phyloP scores from a whole-genome alignment of 1,140 invertebrate species.

The Bemisia tabaci region DNA sequence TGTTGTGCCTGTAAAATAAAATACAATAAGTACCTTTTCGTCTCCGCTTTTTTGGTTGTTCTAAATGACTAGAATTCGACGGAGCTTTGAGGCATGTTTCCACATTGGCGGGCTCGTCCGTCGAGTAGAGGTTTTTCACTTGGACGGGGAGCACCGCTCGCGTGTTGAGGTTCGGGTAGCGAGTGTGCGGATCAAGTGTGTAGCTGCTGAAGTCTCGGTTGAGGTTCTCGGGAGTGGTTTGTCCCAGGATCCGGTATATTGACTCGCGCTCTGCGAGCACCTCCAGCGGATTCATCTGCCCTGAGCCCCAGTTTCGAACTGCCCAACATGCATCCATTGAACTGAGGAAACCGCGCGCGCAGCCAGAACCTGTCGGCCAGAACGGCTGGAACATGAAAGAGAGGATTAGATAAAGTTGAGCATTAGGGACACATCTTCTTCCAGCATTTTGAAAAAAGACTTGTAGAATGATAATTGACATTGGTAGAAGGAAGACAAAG shows the following conservation, averaged over 20 bases:
- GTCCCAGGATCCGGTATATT: slow-evolving; percentile 76
- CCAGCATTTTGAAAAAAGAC: too few relatives aligned
- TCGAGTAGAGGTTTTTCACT: slow-evolving; percentile 42
- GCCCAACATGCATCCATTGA: slow-evolving; percentile 95
- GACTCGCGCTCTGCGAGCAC: slow-evolving; percentile 89
- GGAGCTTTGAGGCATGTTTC: slow-evolving; percentile 31
- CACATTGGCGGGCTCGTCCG: slow-evolving; percentile 39
- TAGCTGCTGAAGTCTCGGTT: slow-evolving; percentile 77
- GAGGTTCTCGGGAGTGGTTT: slow-evolving; percentile 93
- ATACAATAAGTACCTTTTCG: slow-evolving; percentile 37
- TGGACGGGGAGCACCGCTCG: slow-evolving; percentile 49
- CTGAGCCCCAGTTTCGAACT: slow-evolving; percentile 67
- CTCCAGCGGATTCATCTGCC: slow-evolving; percentile 49
- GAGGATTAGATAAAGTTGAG: neutral
- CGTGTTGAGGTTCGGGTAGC: slow-evolving; percentile 41
- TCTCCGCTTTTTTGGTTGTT: slow-evolving; percentile 46
- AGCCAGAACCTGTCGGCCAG: slow-evolving; percentile 96
- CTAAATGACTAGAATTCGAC: slow-evolving; percentile 25
- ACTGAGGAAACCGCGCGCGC: slow-evolving; percentile 90
- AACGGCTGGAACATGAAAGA: slow-evolving; percentile 55
- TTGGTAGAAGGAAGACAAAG: too few relatives aligned
- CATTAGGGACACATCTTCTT: too few relatives aligned
- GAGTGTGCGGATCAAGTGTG: slow-evolving; percentile 77
- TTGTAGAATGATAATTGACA: too few relatives aligned
- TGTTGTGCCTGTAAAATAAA: too few relatives aligned